A percentile compares a stretch with the other conserved stretches of the same genome.
Conservation (phyloP, 1,140 invertebrate genomes). For the Listronotus bonariensis region DNA sequence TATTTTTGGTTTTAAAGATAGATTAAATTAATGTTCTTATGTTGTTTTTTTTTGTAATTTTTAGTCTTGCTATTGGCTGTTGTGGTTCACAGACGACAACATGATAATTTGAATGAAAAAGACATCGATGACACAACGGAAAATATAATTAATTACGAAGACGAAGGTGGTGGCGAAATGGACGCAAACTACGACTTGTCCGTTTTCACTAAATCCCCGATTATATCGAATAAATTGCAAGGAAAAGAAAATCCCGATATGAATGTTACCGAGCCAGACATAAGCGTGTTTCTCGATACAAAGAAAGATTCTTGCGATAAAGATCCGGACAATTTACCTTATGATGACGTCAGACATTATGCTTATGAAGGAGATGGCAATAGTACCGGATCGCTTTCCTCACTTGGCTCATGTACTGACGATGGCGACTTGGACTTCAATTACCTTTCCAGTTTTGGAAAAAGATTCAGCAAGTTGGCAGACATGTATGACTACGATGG, state of each 20-base stretch:
- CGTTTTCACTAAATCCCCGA: conserved; percentile 65
- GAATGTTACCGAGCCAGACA: conserved; percentile 71
- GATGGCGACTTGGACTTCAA: conserved; percentile 96
- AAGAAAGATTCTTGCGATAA: conserved; percentile 89
- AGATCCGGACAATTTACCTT: conserved; percentile 86
- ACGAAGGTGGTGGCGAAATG: conserved; percentile 94
- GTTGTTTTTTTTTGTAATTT: conserved; percentile 48
- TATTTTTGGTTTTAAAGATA: conserved; percentile 7
- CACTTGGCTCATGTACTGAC: conserved; percentile 89
- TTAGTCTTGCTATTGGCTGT: conserved; percentile 83
- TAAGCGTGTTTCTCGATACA: conserved; percentile 87
- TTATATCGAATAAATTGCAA: conserved; percentile 53
- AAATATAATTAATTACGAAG: conserved; percentile 96
- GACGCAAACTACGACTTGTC: conserved; percentile 94
- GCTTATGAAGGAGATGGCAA: conserved; percentile 96
- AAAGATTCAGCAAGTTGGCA: conserved; percentile 93
- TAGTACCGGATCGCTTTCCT: conserved; percentile 87
- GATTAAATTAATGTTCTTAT: neutral
- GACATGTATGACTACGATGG: conserved; percentile 96
- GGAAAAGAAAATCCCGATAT: conserved; percentile 48
- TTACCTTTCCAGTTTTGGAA: conserved; percentile 95
- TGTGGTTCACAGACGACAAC: conserved; percentile 80
- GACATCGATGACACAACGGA: conserved; percentile 95
- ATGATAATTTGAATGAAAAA: conserved; percentile 84
- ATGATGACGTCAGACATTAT: conserved; percentile 94